A percentile compares a stretch with the other conserved stretches of the same genome.
phyloP scores from a whole-genome alignment of 1,140 invertebrate species.

The Cotesia vestalis region DNA sequence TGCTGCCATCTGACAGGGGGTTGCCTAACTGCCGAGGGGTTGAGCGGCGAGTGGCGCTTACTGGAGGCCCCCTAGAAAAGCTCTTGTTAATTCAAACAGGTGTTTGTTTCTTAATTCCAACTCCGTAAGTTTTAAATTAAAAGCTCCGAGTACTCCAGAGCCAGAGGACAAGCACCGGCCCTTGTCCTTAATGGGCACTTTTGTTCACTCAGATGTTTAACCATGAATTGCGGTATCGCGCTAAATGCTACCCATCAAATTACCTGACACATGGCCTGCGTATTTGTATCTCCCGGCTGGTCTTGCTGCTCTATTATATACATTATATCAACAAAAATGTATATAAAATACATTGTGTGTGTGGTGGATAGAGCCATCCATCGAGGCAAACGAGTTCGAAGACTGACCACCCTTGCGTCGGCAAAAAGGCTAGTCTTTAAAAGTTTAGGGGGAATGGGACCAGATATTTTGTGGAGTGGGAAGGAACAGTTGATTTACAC shows the following conservation, averaged over 20 bases:
- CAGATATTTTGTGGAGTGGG: too few species aligned
- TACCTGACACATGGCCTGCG: slow-evolving; percentile 2
- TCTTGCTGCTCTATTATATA: neutral
- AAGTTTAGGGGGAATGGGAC: too few species aligned
- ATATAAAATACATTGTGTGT: too few species aligned
- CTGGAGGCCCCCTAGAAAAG: slow-evolving; percentile 14
- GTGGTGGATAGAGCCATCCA: slow-evolving; percentile 27
- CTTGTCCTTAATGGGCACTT: neutral
- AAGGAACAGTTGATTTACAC: too few species aligned
- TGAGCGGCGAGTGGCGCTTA: slow-evolving; percentile 28
- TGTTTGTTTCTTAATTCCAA: slow-evolving; percentile 23
- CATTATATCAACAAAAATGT: too few species aligned
- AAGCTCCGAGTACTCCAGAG: neutral
- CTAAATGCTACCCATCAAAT: slow-evolving; percentile 8
- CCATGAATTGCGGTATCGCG: neutral
- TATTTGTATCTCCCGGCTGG: neutral
- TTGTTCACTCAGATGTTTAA: neutral
- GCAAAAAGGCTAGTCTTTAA: neutral
- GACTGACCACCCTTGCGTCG: slow-evolving; percentile 18
- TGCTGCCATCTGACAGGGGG: slow-evolving; percentile 32
- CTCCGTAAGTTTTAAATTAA: too few species aligned
- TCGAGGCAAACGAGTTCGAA: slow-evolving; percentile 31
- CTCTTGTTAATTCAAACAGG: slow-evolving; percentile 6
- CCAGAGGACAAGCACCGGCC: too few species aligned
- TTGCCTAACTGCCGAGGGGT: slow-evolving; percentile 5